Conservation (phyloP, 1,140 invertebrate species). For the Tigriopus japonicus region DNA sequence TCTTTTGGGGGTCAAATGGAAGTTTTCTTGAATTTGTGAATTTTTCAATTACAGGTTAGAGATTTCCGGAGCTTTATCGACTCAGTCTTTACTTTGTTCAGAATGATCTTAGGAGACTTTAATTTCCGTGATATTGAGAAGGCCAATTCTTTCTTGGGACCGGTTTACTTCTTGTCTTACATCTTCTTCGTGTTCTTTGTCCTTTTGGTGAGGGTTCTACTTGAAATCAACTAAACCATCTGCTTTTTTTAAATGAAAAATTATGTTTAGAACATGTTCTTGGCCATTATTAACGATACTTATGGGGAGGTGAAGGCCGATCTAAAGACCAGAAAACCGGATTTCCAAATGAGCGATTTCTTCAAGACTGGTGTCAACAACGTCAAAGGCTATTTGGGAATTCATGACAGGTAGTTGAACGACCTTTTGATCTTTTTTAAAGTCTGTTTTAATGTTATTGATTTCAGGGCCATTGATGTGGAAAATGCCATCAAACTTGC, state of each 20-base stretch:
- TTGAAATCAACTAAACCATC: background rate
- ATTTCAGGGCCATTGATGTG: background rate
- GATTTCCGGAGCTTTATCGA: slow-evolving; percentile 40
- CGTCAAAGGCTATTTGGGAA: background rate
- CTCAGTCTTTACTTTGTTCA: slow-evolving; percentile 46
- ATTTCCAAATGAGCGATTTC: slow-evolving; percentile 11
- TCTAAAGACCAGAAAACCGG: background rate
- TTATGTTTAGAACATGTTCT: slow-evolving; percentile 47
- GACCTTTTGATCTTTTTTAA: background rate
- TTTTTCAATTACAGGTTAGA: slow-evolving; percentile 15
- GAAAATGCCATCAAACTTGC: slow-evolving; percentile 7
- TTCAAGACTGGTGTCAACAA: slow-evolving; percentile 10
- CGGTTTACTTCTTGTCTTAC: slow-evolving; percentile 31
- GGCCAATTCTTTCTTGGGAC: slow-evolving; percentile 46
- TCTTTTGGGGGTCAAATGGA: slow-evolving; percentile 1
- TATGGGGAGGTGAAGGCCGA: slow-evolving; percentile 48
- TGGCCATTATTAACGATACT: slow-evolving; percentile 60
- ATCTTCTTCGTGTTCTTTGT: slow-evolving; percentile 14
- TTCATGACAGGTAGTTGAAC: background rate
- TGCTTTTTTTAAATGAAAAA: background rate
- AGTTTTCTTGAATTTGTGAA: background rate
- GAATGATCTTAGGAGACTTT: slow-evolving; percentile 56
- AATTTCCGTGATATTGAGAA: slow-evolving; percentile 46
- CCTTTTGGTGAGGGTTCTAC: slow-evolving; percentile 6
- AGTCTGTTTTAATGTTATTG: background rate